Percentiles rank a stretch among this genome's conserved stretches.
These are phyloP conservation scores for Drosophila ficusphila DNA, from an alignment of 1,140 invertebrate genomes.

Conservation along the genomic window DNA sequence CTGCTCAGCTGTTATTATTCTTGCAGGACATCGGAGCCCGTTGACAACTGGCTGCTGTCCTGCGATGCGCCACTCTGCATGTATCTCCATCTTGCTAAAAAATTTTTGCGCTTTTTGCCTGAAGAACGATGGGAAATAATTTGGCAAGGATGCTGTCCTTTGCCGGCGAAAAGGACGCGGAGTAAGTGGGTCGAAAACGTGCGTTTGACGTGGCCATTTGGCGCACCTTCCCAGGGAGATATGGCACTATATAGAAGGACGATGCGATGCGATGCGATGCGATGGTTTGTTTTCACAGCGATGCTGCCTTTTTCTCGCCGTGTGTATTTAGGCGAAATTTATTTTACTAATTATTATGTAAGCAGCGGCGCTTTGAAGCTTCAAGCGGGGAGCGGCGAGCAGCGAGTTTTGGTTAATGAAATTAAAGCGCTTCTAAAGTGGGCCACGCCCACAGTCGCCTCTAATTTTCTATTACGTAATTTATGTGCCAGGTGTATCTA, in stretches of 20 bases:
- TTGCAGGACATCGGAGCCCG: constrained; percentile 24
- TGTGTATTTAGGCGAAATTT: constrained; percentile 80
- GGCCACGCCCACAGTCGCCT: constrained; percentile 8
- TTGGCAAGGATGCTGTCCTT: constrained; percentile 51
- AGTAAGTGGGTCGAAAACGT: constrained; percentile 66
- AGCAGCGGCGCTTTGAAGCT: constrained; percentile 42
- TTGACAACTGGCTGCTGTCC: constrained; percentile 53
- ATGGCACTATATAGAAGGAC: background rate
- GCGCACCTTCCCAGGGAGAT: constrained; percentile 41
- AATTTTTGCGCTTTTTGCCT: constrained; percentile 70
- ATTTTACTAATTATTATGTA: constrained; percentile 82
- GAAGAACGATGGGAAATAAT: constrained; percentile 81
- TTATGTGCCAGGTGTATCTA: constrained; percentile 48
- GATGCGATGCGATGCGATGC: too few relatives aligned
- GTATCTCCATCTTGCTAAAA: constrained; percentile 7
- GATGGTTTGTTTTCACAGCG: constrained; percentile 23
- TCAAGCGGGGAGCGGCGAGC: constrained; percentile 26
- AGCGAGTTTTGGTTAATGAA: constrained; percentile 66
- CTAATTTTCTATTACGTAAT: constrained; percentile 18
- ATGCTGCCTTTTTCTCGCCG: background rate
- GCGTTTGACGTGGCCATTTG: constrained; percentile 73
- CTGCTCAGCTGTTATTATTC: constrained; percentile 1
- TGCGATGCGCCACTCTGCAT: constrained; percentile 10
- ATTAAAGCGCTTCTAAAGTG: constrained; percentile 61
- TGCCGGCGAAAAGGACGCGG: constrained; percentile 41